Evolutionary conservation across 2,888 invertebrate genomes (phyloP), one percentile per base, ranked within the genome.

Genomic region (Aleiodes alternator): DNA sequence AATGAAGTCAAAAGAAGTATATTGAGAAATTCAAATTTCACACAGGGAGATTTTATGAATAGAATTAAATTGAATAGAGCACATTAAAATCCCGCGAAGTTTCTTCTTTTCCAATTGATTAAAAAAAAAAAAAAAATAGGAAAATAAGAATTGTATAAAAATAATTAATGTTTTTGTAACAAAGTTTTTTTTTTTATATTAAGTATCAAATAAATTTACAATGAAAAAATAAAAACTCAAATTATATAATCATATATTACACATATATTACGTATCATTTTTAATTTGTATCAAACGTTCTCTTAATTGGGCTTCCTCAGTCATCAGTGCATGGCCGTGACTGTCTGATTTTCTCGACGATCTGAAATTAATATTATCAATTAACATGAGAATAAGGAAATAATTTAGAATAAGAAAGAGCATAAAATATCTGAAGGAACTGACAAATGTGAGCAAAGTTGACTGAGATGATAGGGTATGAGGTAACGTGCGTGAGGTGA

Each of bases 21-120:
- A 2, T 4, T 16, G 3, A n/a, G 9, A n/a, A 66, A 48, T 9
- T 48, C 69, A 14, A 72, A 74, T 34, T 76, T 59, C 56, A 92
- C 92, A 1, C 93, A 93, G 81, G 93, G 93, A 1, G 93, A 92
- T 78, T 90, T 91, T 87, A 88, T 93, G 11, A 93, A 93, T 82
- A 86, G 85, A 80, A 87, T 88, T 38, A 89, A 89, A 82, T 86
- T 87, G 0, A 84, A 85, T 55, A 84, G 87, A 79, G 64, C 64
- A 11, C 43, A 5, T 16, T 64, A 23, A 64, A 43, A 43, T 43
- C 11, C 7, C 43, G 0, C 0, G 3, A 43, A 11, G 7, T 0
- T 43, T 9, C 7, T 43, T 9, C 43, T 43, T 3, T 9, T 43
- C 7, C 9, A 43, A 43, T 43, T 43, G 38, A 43, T 43, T 43